These are phyloP conservation scores for Lepidonotus clava DNA, from an alignment of 2,888 invertebrate species.

Conservation along the genomic window DNA sequence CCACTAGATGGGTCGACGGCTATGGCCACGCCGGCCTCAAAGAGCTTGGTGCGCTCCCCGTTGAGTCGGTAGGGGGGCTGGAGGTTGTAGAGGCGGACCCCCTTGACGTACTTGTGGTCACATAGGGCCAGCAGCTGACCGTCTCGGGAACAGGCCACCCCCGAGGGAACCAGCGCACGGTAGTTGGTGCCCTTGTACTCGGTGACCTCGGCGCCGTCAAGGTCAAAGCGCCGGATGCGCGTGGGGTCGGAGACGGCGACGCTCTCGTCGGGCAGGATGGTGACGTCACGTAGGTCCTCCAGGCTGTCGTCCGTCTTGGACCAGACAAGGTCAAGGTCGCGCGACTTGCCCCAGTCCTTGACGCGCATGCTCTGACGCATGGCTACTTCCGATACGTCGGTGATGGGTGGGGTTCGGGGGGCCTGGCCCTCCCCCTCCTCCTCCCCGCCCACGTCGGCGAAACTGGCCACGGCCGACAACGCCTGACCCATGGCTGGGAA, in stretches of 20 bases:
- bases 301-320: neutral
- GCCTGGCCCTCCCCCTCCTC: neutral
- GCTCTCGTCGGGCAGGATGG: neutral
- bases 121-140: constrained; percentile 5
- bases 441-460: neutral
- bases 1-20: neutral
- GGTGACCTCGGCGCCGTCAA: neutral
- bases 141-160: neutral
- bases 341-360: constrained; percentile 2
- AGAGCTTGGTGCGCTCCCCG: neutral
- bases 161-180: neutral
- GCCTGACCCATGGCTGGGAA: constrained; percentile 29
- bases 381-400: neutral
- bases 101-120: neutral
- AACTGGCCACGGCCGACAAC: neutral
- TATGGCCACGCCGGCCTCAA: neutral
- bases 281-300: constrained; percentile 7
- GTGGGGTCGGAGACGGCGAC: neutral
- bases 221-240: neutral
- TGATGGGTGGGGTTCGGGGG: neutral
- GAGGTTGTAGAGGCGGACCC: neutral
- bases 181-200: neutral
- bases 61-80: neutral
- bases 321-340: constrained; percentile 16
- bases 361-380: constrained; percentile 11